These are phyloP conservation scores for Sebastes matsubarae DNA, from an alignment of 2,797 vertebrate genomes.

Conservation along the genomic window DNA sequence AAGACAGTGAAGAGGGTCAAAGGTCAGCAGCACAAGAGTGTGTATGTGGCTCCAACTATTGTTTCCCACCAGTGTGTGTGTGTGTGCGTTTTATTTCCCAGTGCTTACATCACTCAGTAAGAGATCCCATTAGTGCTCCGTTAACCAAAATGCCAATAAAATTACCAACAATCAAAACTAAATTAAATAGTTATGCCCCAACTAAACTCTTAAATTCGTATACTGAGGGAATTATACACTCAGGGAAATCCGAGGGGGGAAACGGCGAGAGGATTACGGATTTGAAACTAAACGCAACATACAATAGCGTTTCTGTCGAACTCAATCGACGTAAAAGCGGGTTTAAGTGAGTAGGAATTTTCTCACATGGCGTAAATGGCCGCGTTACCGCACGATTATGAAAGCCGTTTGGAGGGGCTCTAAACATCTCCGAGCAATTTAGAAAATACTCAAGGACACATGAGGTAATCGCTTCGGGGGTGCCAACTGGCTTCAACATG, in stretches of 20 bases:
- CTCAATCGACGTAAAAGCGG: slow-evolving; percentile 32
- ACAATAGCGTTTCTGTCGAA: slow-evolving; percentile 43
- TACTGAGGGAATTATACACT: slow-evolving; percentile 20
- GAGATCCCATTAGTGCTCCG: slow-evolving; percentile 17
- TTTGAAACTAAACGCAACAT: slow-evolving; percentile 17
- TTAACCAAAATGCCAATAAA: slow-evolving; percentile 35
- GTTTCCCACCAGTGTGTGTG: slow-evolving; percentile 23
- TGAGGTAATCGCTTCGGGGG: slow-evolving; percentile 76
- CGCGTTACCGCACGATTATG: slow-evolving; percentile 61
- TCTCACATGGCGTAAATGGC: slow-evolving; percentile 60
- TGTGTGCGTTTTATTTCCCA: slow-evolving; percentile 3
- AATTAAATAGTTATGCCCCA: slow-evolving; percentile 14
- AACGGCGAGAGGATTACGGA: neutral
- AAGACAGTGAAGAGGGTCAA: slow-evolving; percentile 63
- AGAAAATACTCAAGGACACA: slow-evolving; percentile 76
- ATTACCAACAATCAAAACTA: slow-evolving; percentile 30
- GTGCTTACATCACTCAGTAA: slow-evolving; percentile 3
- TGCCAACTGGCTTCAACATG: slow-evolving; percentile 68
- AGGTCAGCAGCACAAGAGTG: slow-evolving; percentile 50
- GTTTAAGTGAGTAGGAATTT: slow-evolving; percentile 51
- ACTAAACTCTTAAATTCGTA: neutral
- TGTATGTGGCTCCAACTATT: slow-evolving; percentile 24
- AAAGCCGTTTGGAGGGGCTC: slow-evolving; percentile 67
- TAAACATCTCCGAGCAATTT: slow-evolving; percentile 75
- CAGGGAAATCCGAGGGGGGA: neutral